Conservation (phyloP, 1,140 invertebrate genomes). For the Rhysida immarginata region DNA sequence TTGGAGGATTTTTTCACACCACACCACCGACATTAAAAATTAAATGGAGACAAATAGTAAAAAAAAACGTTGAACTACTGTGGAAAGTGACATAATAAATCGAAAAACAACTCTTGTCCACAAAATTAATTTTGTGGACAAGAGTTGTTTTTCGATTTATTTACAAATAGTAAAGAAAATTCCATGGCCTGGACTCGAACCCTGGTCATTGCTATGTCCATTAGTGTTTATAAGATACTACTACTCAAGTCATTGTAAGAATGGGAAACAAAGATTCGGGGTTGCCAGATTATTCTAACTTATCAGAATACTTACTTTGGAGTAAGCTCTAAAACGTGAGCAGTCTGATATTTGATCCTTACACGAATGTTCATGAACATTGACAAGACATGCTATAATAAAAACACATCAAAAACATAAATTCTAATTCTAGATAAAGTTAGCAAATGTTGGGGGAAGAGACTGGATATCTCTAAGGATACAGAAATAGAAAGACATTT, state of each 20-base stretch:
- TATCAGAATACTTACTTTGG: constrained; percentile 39
- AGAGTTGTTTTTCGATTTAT: not conserved
- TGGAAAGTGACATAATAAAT: too few relatives aligned
- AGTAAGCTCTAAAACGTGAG: constrained; percentile 28
- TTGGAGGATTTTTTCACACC: too few relatives aligned
- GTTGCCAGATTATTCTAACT: not conserved
- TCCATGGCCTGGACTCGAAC: too few relatives aligned
- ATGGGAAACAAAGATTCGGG: not conserved
- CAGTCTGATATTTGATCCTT: constrained; percentile 70
- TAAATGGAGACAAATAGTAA: not conserved
- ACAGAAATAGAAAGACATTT: not conserved
- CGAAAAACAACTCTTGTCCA: too few relatives aligned
- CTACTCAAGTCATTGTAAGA: not conserved
- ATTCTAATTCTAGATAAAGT: not conserved
- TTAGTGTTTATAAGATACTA: too few relatives aligned
- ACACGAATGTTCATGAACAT: constrained; percentile 68
- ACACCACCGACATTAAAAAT: too few relatives aligned
- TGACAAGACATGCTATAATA: constrained; percentile 56
- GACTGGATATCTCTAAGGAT: too few relatives aligned
- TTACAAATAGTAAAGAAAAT: not conserved
- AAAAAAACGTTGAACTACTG: not conserved
- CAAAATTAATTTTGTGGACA: not conserved
- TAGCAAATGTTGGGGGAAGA: not conserved
- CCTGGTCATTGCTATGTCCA: too few relatives aligned
- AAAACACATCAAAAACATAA: constrained; percentile 9